phyloP scores from a whole-genome alignment of 2,888 invertebrate species.

The Trisateles emortualis region DNA sequence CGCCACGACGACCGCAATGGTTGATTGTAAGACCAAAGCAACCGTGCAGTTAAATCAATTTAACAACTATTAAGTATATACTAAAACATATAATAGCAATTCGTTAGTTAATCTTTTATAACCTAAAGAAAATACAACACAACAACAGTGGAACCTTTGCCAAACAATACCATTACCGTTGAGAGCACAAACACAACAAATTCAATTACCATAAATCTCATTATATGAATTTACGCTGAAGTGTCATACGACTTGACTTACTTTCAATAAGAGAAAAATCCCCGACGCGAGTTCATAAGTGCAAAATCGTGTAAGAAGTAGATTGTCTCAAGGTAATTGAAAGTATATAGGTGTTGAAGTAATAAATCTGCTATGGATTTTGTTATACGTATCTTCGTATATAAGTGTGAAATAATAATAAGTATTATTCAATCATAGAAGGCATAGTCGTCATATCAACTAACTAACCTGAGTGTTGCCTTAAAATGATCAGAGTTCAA shows the following conservation, averaged over 20 bases:
- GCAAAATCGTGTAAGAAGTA: conserved; percentile 4
- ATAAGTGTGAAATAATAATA: no score
- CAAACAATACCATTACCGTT: neutral
- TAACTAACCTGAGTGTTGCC: no score
- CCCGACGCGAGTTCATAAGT: neutral
- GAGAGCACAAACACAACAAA: neutral
- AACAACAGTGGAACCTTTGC: neutral
- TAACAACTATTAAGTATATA: neutral
- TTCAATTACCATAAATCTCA: conserved; percentile 2
- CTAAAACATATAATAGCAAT: neutral
- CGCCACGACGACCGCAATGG: no score
- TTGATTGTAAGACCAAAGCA: no score
- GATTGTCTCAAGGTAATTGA: no score
- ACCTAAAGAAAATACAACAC: neutral
- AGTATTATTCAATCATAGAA: no score
- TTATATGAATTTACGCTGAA: conserved; percentile 1
- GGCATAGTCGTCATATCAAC: no score
- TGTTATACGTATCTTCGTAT: no score
- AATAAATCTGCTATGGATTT: no score
- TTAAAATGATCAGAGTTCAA: no score
- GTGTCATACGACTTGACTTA: conserved; percentile 3
- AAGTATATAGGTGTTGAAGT: neutral
- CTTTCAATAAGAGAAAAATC: neutral
- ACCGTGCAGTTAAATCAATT: no score
- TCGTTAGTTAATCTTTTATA: no score